These are phyloP conservation scores for Pempheris klunzingeri DNA, from an alignment of 2,797 vertebrate species.

Conservation along the genomic window DNA sequence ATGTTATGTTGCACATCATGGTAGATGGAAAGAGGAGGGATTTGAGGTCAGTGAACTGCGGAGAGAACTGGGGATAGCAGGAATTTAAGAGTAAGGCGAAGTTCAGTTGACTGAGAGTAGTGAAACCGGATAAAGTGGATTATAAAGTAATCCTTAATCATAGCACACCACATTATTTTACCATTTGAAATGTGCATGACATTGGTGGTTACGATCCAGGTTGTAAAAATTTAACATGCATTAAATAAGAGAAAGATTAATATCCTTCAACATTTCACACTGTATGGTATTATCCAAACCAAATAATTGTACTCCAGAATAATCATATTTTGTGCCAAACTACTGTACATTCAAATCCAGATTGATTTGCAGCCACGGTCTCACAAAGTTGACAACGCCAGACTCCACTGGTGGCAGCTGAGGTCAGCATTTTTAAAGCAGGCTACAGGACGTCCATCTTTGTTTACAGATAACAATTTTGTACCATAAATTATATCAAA, in stretches of 20 bases:
- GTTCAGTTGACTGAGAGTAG: too few relatives aligned
- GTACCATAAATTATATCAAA: not conserved
- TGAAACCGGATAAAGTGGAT: too few relatives aligned
- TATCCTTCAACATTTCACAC: not conserved
- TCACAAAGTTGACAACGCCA: not conserved
- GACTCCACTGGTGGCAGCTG: not conserved
- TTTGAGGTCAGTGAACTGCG: too few relatives aligned
- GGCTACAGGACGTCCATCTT: not conserved
- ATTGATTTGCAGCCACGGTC: not conserved
- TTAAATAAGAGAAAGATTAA: not conserved
- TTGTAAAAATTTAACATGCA: too few relatives aligned
- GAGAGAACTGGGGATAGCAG: not conserved
- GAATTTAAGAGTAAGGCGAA: not conserved
- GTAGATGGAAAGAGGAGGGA: not conserved
- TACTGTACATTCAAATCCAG: not conserved
- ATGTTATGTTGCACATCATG: too few relatives aligned
- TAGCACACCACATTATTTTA: too few relatives aligned
- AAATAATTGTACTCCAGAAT: not conserved
- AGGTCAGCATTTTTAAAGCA: not conserved
- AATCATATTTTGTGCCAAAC: not conserved
- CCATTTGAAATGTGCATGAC: too few relatives aligned
- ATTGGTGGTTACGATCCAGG: too few relatives aligned
- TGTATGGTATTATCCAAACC: not conserved
- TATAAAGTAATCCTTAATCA: too few relatives aligned
- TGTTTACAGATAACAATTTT: conserved; percentile 1